phyloP scores from a whole-genome alignment of 2,113 vertebrate species.

The Gracilinanus agilis region DNA sequence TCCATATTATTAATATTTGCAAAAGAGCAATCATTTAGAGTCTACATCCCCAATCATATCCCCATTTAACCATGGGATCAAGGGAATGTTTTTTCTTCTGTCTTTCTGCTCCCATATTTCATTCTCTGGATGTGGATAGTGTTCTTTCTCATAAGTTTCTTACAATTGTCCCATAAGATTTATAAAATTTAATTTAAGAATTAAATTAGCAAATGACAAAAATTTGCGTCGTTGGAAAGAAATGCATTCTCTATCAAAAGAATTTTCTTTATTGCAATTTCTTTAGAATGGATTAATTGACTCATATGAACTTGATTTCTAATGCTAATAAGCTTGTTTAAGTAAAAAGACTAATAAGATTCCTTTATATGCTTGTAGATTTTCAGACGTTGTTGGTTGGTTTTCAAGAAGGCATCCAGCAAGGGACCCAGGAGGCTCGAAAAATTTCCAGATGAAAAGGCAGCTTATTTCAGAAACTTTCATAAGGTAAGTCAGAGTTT shows the following conservation, averaged over 20 bases:
- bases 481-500: conserved; percentile 90
- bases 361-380: conserved; percentile 89
- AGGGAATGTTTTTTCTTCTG: no score
- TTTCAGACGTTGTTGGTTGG: conserved; percentile 97
- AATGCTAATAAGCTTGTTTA: not conserved
- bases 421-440: conserved; percentile 97
- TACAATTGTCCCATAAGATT: no score
- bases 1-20: no score
- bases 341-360: conserved; percentile 59
- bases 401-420: conserved; percentile 99
- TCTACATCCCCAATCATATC: no score
- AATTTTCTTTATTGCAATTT: not conserved
- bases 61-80: no score
- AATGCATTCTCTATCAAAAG: not conserved
- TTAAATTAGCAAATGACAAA: not conserved
- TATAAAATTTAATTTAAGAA: not conserved
- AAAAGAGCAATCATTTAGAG: no score
- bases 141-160: no score
- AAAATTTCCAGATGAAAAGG: conserved; percentile 99
- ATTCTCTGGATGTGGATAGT: no score
- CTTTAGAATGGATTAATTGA: not conserved
- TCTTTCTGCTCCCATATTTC: no score
- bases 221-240: not conserved
- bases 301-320: not conserved
- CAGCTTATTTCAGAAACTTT: conserved; percentile 98